Percentiles rank a stretch among this genome's conserved stretches.
Evolutionary conservation across 2,888 invertebrate species (phyloP).

Genomic region (Agriopis leucophaearia): DNA sequence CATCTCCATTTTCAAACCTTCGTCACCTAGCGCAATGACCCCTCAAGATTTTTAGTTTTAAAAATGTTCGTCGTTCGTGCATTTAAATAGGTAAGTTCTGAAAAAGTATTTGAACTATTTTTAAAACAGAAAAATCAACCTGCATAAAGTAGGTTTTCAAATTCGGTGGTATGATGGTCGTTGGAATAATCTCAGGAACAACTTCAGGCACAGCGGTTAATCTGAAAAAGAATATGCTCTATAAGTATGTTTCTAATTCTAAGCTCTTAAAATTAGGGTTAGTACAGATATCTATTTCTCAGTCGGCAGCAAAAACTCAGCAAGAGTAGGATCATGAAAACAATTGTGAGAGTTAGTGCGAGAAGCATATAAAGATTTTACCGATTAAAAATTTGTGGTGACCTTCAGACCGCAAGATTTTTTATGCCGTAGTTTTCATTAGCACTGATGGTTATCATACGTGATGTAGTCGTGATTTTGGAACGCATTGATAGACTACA

Average conservation of each 20-base stretch:
- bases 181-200: constrained; percentile 1
- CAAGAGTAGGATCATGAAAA: too few relatives aligned
- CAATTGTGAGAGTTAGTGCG: too few relatives aligned
- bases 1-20: too few relatives aligned
- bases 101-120: background rate
- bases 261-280: background rate
- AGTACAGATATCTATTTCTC: background rate
- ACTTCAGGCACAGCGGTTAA: constrained; percentile 57
- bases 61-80: background rate
- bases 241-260: background rate
- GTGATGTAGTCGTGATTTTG: too few relatives aligned
- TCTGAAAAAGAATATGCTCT: constrained; percentile 52
- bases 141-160: constrained; percentile 77
- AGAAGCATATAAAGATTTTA: too few relatives aligned
- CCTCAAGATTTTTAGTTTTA: background rate
- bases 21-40: background rate
- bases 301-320: background rate
- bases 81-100: background rate
- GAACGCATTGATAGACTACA: too few relatives aligned
- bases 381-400: too few relatives aligned
- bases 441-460: too few relatives aligned
- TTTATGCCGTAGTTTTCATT: too few relatives aligned
- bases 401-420: too few relatives aligned
- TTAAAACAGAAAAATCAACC: constrained; percentile 49
- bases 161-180: constrained; percentile 46